Percentiles rank a stretch among this genome's conserved stretches.
These are phyloP conservation scores for Drosophila maculinotata DNA, from an alignment of 2,888 invertebrate genomes.

Conservation along the genomic window DNA sequence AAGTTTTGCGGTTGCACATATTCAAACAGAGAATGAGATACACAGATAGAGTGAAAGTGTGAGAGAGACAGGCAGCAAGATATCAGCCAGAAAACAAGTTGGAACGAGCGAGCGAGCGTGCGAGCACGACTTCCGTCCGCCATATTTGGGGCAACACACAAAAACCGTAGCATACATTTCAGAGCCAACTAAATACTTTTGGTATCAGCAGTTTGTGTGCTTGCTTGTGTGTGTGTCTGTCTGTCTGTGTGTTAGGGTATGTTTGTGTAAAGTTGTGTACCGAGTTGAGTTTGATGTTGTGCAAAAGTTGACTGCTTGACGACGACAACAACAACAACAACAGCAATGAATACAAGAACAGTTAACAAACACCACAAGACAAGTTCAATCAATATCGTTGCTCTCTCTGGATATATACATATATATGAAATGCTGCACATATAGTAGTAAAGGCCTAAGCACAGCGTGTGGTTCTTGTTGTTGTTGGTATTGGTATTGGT, in stretches of 20 bases:
- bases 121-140: slow-evolving; percentile 38
- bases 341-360: slow-evolving; percentile 53
- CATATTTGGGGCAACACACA: slow-evolving; percentile 37
- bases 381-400: slow-evolving; percentile 47
- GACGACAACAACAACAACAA: slow-evolving; percentile 48
- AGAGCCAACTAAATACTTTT: slow-evolving; percentile 54
- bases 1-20: slow-evolving; percentile 56
- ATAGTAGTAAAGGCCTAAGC: slow-evolving; percentile 29
- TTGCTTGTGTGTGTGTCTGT: slow-evolving; percentile 18
- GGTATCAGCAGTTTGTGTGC: slow-evolving; percentile 28
- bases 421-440: slow-evolving; percentile 38
- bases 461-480: slow-evolving; percentile 48
- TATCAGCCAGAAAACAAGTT: slow-evolving; percentile 34
- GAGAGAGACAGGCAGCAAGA: slow-evolving; percentile 20
- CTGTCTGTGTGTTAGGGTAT: slow-evolving; percentile 19
- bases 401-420: slow-evolving; percentile 30
- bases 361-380: slow-evolving; percentile 57
- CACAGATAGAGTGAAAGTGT: slow-evolving; percentile 15
- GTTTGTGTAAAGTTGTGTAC: slow-evolving; percentile 17
- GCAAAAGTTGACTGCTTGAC: slow-evolving; percentile 49
- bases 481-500: slow-evolving; percentile 16
- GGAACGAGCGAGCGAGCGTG: slow-evolving; percentile 40
- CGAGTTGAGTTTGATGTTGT: slow-evolving; percentile 30
- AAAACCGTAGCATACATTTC: slow-evolving; percentile 65
- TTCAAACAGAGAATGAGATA: slow-evolving; percentile 30